Evolutionary conservation across 1,140 invertebrate species (phyloP).

Genomic region (Sitobion miscanthi): DNA sequence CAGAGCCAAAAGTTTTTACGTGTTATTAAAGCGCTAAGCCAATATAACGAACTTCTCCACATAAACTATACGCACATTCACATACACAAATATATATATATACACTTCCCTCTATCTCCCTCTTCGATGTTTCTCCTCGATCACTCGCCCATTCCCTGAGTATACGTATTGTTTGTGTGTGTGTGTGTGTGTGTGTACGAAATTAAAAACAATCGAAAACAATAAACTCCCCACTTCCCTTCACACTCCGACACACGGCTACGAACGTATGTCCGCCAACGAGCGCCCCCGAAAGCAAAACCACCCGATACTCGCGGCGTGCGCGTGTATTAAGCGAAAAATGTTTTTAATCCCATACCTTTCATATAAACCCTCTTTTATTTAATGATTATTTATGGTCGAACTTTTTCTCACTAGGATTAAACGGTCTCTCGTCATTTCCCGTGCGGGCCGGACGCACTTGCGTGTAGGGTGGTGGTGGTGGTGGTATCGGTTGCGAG

Average conservation of each 20-base stretch:
- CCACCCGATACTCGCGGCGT: background rate
- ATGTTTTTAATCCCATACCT: constrained; percentile 52
- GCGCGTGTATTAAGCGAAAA: constrained; percentile 38
- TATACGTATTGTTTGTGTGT: background rate
- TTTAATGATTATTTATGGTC: constrained; percentile 52
- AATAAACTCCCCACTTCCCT: background rate
- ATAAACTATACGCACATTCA: background rate
- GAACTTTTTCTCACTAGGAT: constrained; percentile 49
- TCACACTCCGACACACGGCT: background rate
- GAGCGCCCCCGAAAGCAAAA: background rate
- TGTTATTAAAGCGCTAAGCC: constrained; percentile 40
- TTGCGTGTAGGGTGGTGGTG: background rate
- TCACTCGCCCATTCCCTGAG: background rate
- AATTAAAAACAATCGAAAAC: constrained; percentile 52
- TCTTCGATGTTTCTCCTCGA: background rate
- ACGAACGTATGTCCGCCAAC: background rate
- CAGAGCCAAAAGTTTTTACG: constrained; percentile 45
- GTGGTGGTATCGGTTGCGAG: too few relatives aligned
- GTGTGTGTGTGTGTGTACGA: background rate
- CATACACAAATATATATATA: background rate
- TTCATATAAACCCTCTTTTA: constrained; percentile 48
- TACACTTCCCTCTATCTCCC: background rate
- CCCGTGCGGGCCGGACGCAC: background rate
- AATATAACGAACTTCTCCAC: constrained; percentile 17
- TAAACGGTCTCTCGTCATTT: constrained; percentile 36